Evolutionary conservation across 1,140 invertebrate species (phyloP).

Genomic region (Diachasmimorpha longicaudata): DNA sequence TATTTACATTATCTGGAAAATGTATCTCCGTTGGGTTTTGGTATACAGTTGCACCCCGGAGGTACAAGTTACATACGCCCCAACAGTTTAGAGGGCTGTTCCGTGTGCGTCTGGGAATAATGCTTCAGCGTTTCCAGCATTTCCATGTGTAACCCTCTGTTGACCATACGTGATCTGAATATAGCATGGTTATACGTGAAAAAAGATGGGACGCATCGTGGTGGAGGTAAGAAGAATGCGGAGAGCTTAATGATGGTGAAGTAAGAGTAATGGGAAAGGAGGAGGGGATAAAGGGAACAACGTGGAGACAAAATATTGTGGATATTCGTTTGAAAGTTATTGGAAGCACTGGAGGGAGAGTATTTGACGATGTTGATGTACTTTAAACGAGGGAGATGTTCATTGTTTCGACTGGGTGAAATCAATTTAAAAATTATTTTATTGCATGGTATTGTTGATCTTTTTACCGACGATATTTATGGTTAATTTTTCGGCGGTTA

Average conservation of each 20-base stretch:
- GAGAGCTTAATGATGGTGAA: background rate
- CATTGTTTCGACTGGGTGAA: too few species aligned
- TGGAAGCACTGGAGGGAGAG: background rate
- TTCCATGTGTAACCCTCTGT: background rate
- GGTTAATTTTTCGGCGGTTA: too few species aligned
- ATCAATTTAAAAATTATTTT: too few species aligned
- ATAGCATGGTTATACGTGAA: background rate
- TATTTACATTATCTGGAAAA: background rate
- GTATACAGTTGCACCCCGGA: background rate
- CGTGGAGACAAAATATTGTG: background rate
- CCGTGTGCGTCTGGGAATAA: slow-evolving; percentile 8
- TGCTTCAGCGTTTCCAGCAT: background rate
- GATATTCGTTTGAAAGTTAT: background rate
- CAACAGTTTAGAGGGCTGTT: background rate
- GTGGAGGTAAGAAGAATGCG: slow-evolving; percentile 8
- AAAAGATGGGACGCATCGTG: background rate
- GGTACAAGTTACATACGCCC: background rate
- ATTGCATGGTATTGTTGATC: too few species aligned
- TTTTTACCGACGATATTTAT: too few species aligned
- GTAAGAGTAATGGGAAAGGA: background rate
- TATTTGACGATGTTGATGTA: too few species aligned
- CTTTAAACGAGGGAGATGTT: too few species aligned
- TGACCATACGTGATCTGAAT: slow-evolving; percentile 18
- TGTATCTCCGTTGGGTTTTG: background rate
- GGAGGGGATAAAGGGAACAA: background rate